Conservation (phyloP, 2,888 invertebrate species). For the Agrotis segetum region DNA sequence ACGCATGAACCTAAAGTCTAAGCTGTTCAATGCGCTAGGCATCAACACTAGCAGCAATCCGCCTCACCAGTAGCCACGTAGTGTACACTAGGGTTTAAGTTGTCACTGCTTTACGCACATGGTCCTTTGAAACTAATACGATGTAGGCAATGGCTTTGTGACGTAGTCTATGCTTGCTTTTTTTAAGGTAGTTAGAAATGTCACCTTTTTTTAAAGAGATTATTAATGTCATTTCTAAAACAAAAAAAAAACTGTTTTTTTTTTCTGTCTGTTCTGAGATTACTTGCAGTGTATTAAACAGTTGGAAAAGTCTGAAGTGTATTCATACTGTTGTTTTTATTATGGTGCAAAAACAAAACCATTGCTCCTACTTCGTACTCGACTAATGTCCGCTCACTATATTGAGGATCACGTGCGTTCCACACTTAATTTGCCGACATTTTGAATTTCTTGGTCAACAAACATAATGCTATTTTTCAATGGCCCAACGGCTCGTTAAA, state of each 20-base stretch:
- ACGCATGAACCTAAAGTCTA: conserved; percentile 95
- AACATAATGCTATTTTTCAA: conserved; percentile 40
- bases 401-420: conserved; percentile 77
- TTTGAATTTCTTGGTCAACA: conserved; percentile 75
- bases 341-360: conserved; percentile 29
- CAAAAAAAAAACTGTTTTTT: not conserved
- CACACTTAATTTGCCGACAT: conserved; percentile 77
- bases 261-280: conserved; percentile 12
- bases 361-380: conserved; percentile 47
- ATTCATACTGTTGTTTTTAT: not conserved
- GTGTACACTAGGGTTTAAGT: conserved; percentile 64
- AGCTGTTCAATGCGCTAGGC: conserved; percentile 96
- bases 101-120: conserved; percentile 67
- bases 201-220: conserved; percentile 12
- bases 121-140: conserved; percentile 51
- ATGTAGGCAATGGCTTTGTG: conserved; percentile 43
- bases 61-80: conserved; percentile 86
- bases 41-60: conserved; percentile 92
- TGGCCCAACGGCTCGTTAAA: conserved; percentile 47
- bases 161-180: conserved; percentile 29
- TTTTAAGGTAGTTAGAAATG: conserved; percentile 11
- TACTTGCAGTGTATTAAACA: conserved; percentile 10
- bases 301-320: not conserved
- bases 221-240: conserved; percentile 8
- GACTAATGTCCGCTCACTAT: conserved; percentile 69